Percentiles rank a stretch among this genome's conserved stretches.
Evolutionary conservation across 30 jellyfish, hydroid and myxozoan genomes (phyloP).

Genomic region (Chironex yamaguchii): DNA sequence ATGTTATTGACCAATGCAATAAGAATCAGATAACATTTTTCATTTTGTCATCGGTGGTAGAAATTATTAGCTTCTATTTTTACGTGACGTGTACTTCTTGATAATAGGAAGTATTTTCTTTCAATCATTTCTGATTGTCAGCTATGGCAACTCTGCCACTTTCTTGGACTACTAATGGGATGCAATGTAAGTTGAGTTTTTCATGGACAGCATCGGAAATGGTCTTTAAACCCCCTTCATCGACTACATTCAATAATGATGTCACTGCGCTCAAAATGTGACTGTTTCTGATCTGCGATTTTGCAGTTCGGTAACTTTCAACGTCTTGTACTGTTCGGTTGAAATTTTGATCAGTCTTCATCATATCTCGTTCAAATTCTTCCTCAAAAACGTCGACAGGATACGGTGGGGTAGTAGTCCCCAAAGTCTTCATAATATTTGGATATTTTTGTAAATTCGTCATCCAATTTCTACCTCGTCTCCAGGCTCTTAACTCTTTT

Average conservation of each 20-base stretch:
- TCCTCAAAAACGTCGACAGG: conserved; percentile 75
- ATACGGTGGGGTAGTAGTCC: conserved; percentile 64
- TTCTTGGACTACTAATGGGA: conserved; percentile 60
- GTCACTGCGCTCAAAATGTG: conserved; percentile 86
- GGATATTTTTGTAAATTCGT: conserved; percentile 44
- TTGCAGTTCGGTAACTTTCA: neutral
- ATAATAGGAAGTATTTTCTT: no score
- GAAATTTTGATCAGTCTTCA: conserved; percentile 32
- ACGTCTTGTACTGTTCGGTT: conserved; percentile 49
- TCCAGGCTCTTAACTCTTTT: conserved; percentile 93
- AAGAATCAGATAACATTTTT: no score
- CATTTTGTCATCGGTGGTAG: no score
- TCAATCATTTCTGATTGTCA: no score
- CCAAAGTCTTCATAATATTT: conserved; percentile 56
- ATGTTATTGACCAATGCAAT: no score
- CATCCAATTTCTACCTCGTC: conserved; percentile 91
- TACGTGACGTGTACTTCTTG: no score
- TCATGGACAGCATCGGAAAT: conserved; percentile 87
- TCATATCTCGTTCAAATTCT: conserved; percentile 65
- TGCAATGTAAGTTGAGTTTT: conserved; percentile 82
- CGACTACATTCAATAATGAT: conserved; percentile 74
- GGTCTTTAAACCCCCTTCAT: conserved; percentile 58
- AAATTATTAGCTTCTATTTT: no score
- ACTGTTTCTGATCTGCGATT: conserved; percentile 67
- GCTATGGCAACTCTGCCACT: no score